These are phyloP conservation scores for Colius striatus DNA, from an alignment of 2,113 vertebrate genomes.

Conservation along the genomic window DNA sequence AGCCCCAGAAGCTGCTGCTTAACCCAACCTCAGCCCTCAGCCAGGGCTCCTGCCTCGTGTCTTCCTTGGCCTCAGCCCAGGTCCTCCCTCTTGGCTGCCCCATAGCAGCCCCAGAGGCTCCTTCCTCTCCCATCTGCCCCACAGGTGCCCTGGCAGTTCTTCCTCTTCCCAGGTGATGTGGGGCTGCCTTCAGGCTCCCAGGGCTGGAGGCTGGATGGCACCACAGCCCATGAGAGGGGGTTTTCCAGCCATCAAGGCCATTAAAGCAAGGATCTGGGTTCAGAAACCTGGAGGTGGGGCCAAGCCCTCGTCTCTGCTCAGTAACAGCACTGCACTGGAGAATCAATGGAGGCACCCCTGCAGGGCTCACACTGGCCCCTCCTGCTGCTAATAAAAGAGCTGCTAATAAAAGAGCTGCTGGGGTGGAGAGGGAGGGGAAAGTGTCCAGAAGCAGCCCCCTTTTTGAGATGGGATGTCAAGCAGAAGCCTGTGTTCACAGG, in stretches of 20 bases:
- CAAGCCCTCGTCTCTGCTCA: accelerated
- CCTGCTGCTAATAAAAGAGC: no score
- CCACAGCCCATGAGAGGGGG: accelerated
- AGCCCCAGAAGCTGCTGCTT: not conserved
- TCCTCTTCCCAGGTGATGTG: not conserved
- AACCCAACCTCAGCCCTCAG: not conserved
- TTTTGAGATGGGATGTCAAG: not conserved
- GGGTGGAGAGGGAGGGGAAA: not conserved
- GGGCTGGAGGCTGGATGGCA: not conserved
- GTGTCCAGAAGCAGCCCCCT: not conserved
- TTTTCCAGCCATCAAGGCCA: not conserved
- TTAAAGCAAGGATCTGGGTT: not conserved
- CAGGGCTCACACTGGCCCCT: not conserved
- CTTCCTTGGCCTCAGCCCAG: not conserved
- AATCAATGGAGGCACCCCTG: not conserved
- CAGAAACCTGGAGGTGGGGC: not conserved
- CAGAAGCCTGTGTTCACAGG: not conserved
- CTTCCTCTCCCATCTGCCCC: not conserved
- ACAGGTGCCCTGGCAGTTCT: accelerated
- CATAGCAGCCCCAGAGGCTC: not conserved
- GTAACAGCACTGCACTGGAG: not conserved
- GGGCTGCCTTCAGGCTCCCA: not conserved
- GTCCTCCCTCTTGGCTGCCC: not conserved
- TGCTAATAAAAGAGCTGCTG: not conserved
- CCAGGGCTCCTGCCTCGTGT: not conserved